Base-by-base conservation (phyloP, 2,113 vertebrate genomes). In the Crypturellus undulatus region DNA sequence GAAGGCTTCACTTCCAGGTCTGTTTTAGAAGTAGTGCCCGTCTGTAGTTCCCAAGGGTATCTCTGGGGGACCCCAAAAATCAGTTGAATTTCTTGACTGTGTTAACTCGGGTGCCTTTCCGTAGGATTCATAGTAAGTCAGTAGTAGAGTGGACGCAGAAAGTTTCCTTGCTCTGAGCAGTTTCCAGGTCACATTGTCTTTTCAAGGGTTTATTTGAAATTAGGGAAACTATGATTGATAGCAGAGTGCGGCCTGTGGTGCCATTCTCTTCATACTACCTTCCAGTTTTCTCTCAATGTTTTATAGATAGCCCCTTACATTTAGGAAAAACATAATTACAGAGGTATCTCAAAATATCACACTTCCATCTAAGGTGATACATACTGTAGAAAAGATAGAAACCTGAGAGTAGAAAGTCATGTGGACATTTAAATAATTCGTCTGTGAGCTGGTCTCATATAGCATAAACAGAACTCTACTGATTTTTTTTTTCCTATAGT, bases 141-240 rank as follows among this genome's bases (percentile, higher is more conserved):
- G 26, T 75, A 36, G 6, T 45, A 51, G 36, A 11, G 68, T 25
- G 78, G 87, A 64, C 85, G 56, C 34, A 88, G 76, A 75, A 85
- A 0, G 38, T 87, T 49, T 73, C 68, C 76, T 73, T 92, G 54
- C 56, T 88, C 87, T 91, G 79, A 9, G 67, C 12, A 32, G 30
- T 28, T 32, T 9, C 84, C 38, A 43, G 52, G 38, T 54, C 69
- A n/a, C 28, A 21, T 56, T 47, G 84, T 84, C 24, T 16, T 77
- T 59, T 82, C 92, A 92, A 77, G 76, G 62, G 36, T 72, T 93
- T 36, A 18, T 58, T 32, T 58, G 54, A 89, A 95, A 60, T 73
- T 22, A 28, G 65, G 38, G 90, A 58, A 59, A 80, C 69, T 60
- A 58, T 79, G 91, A 91, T 45, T 93, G 92, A 89, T 79, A 81